Base-by-base conservation (phyloP, 2,113 vertebrate genomes). In the Paraplagusia blochii region DNA sequence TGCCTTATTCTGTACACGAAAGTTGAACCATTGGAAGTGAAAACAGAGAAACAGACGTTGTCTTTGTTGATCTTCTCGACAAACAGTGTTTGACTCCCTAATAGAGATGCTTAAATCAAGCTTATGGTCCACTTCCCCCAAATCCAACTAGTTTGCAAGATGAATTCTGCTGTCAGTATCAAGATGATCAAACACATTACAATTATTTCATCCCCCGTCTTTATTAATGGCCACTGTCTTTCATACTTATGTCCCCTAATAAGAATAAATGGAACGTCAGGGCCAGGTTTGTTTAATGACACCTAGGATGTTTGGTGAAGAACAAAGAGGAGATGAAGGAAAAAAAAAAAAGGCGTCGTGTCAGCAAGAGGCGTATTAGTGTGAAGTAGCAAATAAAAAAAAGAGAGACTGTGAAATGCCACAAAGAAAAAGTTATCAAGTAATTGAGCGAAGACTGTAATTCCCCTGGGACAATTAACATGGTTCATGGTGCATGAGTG, bases 141-240 rank as follows among this genome's bases (percentile, higher is more conserved):
- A 81, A 86, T 89, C 83, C 89, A 84, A 88, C 82, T 79, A 79
- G 84, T 85, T 86, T 17, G 80, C 83, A 91, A 92, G 90, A 92
- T 91, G 72, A 90, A 92, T 92, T 88, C 87, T 83, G 86, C 86
- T 89, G 90, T 92, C 90, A 91, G 83, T 69, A 76, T 88, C 84
- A 83, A 90, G 88, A 90, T 90, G 89, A 92, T 92, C 90, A 91
- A 91, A 90, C 90, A 91, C 84, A 91, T 90, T 89, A 90, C 89
- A 90, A 89, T 92, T 92, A 90, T 91, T 91, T 90, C 85, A 89
- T 80, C 88, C 88, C 78, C 82, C 84, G 72, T 89, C 86, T 89
- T 90, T 89, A 91, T 92, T 90, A 92, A 92, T 89, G 90, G 90
- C 87, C 69, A 85, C 88, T 91, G 90, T 92, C 90, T 90, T 90